These are phyloP conservation scores for Tuta absoluta DNA, from an alignment of 2,888 invertebrate genomes.

Conservation along the genomic window DNA sequence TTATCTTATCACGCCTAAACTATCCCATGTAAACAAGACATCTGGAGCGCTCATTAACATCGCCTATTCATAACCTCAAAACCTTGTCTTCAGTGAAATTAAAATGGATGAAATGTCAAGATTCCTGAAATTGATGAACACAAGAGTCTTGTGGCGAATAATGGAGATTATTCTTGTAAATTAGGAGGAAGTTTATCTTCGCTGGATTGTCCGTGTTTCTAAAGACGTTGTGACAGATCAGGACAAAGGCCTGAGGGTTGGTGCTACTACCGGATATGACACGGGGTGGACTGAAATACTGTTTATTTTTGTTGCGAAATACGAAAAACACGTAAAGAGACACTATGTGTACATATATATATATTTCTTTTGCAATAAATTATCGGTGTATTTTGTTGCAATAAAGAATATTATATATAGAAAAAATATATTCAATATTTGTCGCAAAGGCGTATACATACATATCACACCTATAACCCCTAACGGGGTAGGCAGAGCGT, in stretches of 20 bases:
- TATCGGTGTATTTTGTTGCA: too few relatives aligned
- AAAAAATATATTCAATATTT: too few relatives aligned
- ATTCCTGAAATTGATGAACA: conserved; percentile 5
- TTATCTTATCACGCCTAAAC: too few relatives aligned
- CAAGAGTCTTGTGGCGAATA: neutral
- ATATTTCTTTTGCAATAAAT: too few relatives aligned
- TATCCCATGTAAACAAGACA: neutral
- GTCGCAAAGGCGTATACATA: too few relatives aligned
- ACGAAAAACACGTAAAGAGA: too few relatives aligned
- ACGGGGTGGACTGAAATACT: too few relatives aligned
- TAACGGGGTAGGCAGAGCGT: too few relatives aligned
- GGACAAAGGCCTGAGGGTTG: neutral
- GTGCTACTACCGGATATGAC: neutral
- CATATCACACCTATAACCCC: too few relatives aligned
- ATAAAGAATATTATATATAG: too few relatives aligned
- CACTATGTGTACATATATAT: too few relatives aligned
- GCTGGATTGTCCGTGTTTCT: neutral
- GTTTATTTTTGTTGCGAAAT: too few relatives aligned
- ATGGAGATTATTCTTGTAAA: conserved; percentile 19
- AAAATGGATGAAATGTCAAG: conserved; percentile 10
- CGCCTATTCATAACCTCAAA: neutral
- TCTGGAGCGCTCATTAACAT: neutral
- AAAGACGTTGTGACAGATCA: neutral
- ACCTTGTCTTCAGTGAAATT: neutral
- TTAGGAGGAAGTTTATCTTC: conserved; percentile 11